Evolutionary conservation across 2,888 invertebrate genomes (phyloP).

Genomic region (Eulithis prunata): DNA sequence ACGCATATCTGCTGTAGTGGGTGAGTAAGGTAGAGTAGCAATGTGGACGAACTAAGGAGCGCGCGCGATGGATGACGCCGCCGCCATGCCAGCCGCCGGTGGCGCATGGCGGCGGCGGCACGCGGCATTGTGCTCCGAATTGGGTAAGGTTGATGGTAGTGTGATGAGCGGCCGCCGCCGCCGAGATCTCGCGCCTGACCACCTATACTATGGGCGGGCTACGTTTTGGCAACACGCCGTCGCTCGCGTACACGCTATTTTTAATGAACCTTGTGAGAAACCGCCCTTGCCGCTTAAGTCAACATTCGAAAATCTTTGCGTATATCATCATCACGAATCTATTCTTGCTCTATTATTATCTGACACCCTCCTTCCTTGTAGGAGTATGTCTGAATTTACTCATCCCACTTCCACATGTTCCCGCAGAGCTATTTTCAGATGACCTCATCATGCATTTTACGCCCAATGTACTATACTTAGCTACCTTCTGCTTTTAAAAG

Average conservation of each 20-base stretch:
- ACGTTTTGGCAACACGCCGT: constrained; percentile 78
- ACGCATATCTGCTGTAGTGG: constrained; percentile 16
- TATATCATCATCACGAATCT: constrained; percentile 49
- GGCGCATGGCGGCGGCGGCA: neutral
- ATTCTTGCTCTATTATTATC: constrained; percentile 57
- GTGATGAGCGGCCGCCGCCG: constrained; percentile 55
- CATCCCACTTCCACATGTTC: constrained; percentile 55
- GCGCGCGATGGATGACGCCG: constrained; percentile 6
- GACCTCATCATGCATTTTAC: constrained; percentile 66
- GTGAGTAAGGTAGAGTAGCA: constrained; percentile 10
- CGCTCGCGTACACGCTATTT: constrained; percentile 64
- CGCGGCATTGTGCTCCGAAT: constrained; percentile 56
- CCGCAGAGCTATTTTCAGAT: constrained; percentile 63
- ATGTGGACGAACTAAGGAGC: constrained; percentile 23
- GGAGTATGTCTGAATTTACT: constrained; percentile 49
- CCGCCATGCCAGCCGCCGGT: no score
- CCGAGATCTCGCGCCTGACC: constrained; percentile 50
- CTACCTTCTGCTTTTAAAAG: constrained; percentile 59
- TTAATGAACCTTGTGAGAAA: constrained; percentile 81
- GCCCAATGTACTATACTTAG: constrained; percentile 50
- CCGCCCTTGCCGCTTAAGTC: constrained; percentile 76
- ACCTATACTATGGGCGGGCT: constrained; percentile 73
- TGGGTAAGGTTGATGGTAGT: constrained; percentile 60
- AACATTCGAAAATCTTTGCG: constrained; percentile 55
- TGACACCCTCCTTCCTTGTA: constrained; percentile 54